Percentiles rank a stretch among this genome's conserved stretches.
Evolutionary conservation across 2,888 invertebrate genomes (phyloP).

Genomic region (Zaprionus bogoriensis): DNA sequence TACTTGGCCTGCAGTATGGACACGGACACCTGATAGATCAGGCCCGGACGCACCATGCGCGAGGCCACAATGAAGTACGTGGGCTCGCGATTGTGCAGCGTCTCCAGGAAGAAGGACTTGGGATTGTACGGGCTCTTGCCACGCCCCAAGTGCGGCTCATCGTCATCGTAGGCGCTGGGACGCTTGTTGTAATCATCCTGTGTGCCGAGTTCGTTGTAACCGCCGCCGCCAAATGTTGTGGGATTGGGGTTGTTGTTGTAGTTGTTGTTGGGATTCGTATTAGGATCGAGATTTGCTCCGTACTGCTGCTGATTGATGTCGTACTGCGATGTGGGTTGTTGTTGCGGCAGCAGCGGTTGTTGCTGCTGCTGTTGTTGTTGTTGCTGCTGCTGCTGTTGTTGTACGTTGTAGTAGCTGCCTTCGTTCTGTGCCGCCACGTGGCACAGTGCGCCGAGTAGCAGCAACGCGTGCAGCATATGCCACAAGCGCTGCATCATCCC

Average conservation of each 20-base stretch:
- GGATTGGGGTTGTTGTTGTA: slow-evolving; percentile 18
- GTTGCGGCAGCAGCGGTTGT: slow-evolving; percentile 31
- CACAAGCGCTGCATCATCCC: slow-evolving; percentile 57
- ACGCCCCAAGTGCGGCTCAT: slow-evolving; percentile 65
- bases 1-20: slow-evolving; percentile 90
- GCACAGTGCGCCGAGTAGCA: slow-evolving; percentile 30
- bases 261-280: slow-evolving; percentile 32
- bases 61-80: slow-evolving; percentile 97
- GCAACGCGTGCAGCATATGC: slow-evolving; percentile 58
- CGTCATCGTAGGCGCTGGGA: slow-evolving; percentile 39
- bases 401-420: slow-evolving; percentile 52
- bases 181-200: slow-evolving; percentile 67
- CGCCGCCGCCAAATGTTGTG: slow-evolving; percentile 31
- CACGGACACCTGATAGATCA: slow-evolving; percentile 94
- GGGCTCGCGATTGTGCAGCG: slow-evolving; percentile 78
- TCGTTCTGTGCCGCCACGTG: slow-evolving; percentile 50
- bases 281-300: slow-evolving; percentile 36
- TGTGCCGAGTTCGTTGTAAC: slow-evolving; percentile 63
- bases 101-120: slow-evolving; percentile 76
- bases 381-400: slow-evolving; percentile 39
- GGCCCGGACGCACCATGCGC: slow-evolving; percentile 94
- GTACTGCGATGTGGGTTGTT: slow-evolving; percentile 38
- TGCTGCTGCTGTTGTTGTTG: slow-evolving; percentile 34
- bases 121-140: slow-evolving; percentile 78
- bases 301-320: slow-evolving; percentile 40